Base-by-base conservation (phyloP, 2,797 vertebrate genomes). In the Chelidonichthys spinosus region DNA sequence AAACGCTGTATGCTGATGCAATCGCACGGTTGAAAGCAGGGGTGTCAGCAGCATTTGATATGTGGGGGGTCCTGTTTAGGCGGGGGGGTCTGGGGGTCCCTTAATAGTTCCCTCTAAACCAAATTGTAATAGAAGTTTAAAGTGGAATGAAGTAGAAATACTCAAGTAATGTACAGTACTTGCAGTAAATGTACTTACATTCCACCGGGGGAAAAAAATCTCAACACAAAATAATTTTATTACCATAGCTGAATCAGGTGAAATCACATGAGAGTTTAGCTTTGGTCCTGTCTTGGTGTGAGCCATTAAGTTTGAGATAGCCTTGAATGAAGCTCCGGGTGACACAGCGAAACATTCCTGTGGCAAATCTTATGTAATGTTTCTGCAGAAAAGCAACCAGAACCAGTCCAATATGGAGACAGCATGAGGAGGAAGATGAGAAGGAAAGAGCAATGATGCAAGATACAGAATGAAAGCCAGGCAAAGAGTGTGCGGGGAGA, bases 401-500 rank as follows among this genome's bases (percentile, higher is more conserved):
- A 79, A 69, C 65, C 65, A 72, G 77, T 81, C 75, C 73, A 68
- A 75, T 67, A 63, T 42, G 63, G 59, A 32, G 15, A 74, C 40
- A 66, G 66, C 64, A 84, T 81, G 72, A 86, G 64, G 74, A 63
- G 69, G 76, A 85, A 33, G 79, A 90, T 58, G 85, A 89, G 63
- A 74, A 85, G 83, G 75, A 91, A 25, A 73, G 79, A 83, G 83
- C 14, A 84, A 86, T 82, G 84, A 85, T 74, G 83, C 76, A 78
- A 86, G 81, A 86, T 78, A 83, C 70, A 91, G 87, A 91, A 89
- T 88, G 92, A 88, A 93, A 90, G 90, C 87, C 77, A 91, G 92
- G 88, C 82, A 69, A 25, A 93, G 78, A 89, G 92, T 92, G 92
- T 91, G 92, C 90, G 81, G 86, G 92, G 87, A 87, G 85, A 90